Base-by-base conservation (phyloP, 2,113 vertebrate genomes). In the Oophaga pumilio region DNA sequence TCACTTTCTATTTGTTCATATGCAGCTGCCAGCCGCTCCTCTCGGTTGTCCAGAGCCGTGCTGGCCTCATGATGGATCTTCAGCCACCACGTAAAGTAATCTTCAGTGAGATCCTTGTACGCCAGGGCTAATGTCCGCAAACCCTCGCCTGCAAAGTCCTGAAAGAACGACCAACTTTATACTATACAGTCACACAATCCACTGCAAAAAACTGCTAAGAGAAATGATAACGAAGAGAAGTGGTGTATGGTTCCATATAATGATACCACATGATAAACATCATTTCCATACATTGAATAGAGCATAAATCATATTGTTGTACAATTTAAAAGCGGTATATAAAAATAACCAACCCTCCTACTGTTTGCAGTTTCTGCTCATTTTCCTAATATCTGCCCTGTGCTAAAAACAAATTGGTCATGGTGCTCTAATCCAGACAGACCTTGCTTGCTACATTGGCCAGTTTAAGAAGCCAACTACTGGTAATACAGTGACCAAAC, bases 81-180 rank as follows among this genome's bases (percentile, higher is more conserved):
- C 43, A 93, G 89, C 95, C 95, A 95, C 82, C 94, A 91, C 83
- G 89, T 90, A 89, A 96, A 95, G 86, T 92, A 90, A 56, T 93
- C 92, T 60, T 95, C 94, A 85, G 94, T 94, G 85, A 96, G 91
- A 24, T 94, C 93, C 91, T 94, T 94, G 89, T 93, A 95, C 0
- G 95, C 95, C 2, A 95, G 92, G 15, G 91, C 94, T 90, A 95
- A 91, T 2, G 95, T 96, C 71, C 95, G 92, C 74, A 96, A 89
- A 33, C 95, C 95, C 89, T 95, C 95, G 10, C 94, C 94, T 53
- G 94, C 95, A 92, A 95, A 96, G 85, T 95, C 95, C 95, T 95
- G 79, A 26, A 56, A 53, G 59, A 68, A 78, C 33, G 50, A 15
- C 6, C 11, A 77, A 14, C 28, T 22, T 73, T 18, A 18, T 43